Evolutionary conservation across 2,888 invertebrate species (phyloP), one percentile per base, ranked within the genome.

Genomic region (Harmothoe impar): DNA sequence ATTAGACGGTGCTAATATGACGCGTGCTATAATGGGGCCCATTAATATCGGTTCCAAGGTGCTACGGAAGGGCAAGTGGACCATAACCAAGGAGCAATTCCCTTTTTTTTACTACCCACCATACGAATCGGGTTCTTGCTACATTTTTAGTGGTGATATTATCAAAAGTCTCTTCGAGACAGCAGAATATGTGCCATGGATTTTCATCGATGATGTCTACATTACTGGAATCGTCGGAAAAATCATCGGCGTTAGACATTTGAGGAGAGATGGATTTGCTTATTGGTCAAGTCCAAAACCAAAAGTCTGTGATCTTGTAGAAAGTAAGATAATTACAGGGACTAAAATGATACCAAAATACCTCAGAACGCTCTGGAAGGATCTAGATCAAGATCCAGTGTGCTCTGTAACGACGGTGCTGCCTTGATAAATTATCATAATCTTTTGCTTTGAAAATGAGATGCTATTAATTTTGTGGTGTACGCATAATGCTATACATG

Each of bases 141-240:
- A 93, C 78, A 90, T 93, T 20, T 93, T 93, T 62, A 91, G 91
- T 62, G 54, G 25, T 20, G 93, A 93, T 86, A 78, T 93, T 25
- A 89, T 91, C 17, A 29, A 89, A 31, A 91, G 91, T 0, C 54
- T 93, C 17, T 91, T 85, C 56, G 89, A 90, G 31, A 62, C 91
- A 17, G 62, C 93, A 0, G 91, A 92, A 33, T 92, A 92, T 88
- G 92, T 93, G 31, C 92, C 92, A 17, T 84, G 78, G 51, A 92
- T 93, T 25, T 92, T 91, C 68, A 93, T 93, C n/a, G 93, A 93
- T 68, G 93, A 93, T 89, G 93, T 93, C n/a, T 93, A 93, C 84
- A 92, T 93, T n/a, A 93, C 93, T n/a, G 93, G 93, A 17, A 93
- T 93, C 15, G 62, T 93, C 20, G 93, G 92, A 0, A 78, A 90